Conservation (phyloP, 2,113 vertebrate genomes). For the Pterophyllum scalare region DNA sequence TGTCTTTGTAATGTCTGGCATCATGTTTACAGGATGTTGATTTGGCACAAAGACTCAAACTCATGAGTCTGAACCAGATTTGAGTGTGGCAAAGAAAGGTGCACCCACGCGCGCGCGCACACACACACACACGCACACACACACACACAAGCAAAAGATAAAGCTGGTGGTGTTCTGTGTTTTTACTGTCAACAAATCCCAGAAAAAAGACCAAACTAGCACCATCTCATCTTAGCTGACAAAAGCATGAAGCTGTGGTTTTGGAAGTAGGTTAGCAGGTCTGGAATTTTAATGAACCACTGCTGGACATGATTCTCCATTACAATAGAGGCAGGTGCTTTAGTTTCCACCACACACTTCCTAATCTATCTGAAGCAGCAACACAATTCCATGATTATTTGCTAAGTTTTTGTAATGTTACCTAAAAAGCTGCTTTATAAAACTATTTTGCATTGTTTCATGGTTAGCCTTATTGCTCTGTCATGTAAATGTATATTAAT, state of each 20-base stretch:
- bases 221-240: not conserved
- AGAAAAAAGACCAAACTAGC: conserved; percentile 11
- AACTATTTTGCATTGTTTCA: no score
- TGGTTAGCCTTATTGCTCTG: not conserved
- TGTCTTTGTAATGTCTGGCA: conserved; percentile 37
- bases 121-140: not conserved
- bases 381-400: not conserved
- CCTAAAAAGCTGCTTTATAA: not conserved
- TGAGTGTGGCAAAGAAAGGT: conserved; percentile 13
- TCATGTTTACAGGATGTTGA: conserved; percentile 52
- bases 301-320: not conserved
- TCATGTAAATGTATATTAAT: not conserved
- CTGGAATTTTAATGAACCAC: not conserved
- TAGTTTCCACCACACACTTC: not conserved
- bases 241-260: not conserved
- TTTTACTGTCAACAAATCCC: conserved; percentile 26
- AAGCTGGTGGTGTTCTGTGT: conserved; percentile 27
- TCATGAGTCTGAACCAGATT: conserved; percentile 12
- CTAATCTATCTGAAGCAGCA: not conserved
- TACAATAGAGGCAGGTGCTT: not conserved
- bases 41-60: conserved; percentile 60
- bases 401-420: not conserved
- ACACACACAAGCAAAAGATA: conserved; percentile 3
- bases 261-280: not conserved
- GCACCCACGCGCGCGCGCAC: not conserved